Evolutionary conservation across 1,140 invertebrate species (phyloP).

Genomic region (Argopecten irradians): DNA sequence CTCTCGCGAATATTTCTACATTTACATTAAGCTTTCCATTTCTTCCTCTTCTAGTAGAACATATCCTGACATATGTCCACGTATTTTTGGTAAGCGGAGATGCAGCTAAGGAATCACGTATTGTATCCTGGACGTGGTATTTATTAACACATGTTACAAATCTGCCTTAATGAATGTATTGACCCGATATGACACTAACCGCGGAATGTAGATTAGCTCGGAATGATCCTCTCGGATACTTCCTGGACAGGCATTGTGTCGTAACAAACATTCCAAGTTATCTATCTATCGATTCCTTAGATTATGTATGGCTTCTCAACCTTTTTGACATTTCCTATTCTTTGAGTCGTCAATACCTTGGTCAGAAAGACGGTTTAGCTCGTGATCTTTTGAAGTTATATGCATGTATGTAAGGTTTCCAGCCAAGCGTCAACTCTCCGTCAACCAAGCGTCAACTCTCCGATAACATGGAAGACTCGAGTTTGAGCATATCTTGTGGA

Average conservation of each 20-base stretch:
- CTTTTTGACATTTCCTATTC: constrained; percentile 1
- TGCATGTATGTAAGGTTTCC: not conserved
- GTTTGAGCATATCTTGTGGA: not conserved
- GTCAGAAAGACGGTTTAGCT: not conserved
- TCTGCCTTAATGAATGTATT: not conserved
- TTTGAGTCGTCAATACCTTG: not conserved
- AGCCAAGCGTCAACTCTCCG: not conserved
- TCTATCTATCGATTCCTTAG: not conserved
- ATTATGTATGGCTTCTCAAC: not conserved
- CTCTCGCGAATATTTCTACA: no score
- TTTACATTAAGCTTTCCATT: no score
- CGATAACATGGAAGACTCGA: not conserved
- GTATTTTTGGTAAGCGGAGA: no score
- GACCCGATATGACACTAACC: not conserved
- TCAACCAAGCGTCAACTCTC: not conserved
- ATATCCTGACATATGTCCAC: no score
- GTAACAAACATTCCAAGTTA: not conserved
- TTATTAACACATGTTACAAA: not conserved
- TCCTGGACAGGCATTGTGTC: not conserved
- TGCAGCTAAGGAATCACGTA: no score
- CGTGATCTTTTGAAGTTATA: not conserved
- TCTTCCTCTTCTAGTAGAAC: no score
- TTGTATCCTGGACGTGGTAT: not conserved
- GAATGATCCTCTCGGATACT: not conserved
- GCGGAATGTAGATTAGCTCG: not conserved